Conservation (phyloP, 35 echinoderm and acorn worm genomes). For the Holothuria glaberrima region DNA sequence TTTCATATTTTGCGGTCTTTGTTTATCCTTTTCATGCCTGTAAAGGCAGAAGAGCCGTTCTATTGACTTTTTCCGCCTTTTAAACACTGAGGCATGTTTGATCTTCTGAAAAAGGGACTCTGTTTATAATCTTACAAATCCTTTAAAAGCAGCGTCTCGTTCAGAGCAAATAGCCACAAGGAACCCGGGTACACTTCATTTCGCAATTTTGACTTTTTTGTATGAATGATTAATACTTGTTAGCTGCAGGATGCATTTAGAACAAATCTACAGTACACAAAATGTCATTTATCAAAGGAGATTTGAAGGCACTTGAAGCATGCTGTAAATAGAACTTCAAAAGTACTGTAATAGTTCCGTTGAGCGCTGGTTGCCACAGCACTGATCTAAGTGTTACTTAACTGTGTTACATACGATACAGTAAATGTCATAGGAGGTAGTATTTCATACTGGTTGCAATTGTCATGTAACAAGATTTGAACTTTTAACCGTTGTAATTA, state of each 20-base stretch:
- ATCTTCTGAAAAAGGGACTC: conserved; percentile 1
- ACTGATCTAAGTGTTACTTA: too few species aligned
- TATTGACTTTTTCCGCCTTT: too few species aligned
- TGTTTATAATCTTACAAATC: conserved; percentile 14
- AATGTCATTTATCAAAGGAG: background rate
- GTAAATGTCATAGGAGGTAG: too few species aligned
- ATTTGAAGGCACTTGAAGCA: background rate
- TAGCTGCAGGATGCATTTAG: background rate
- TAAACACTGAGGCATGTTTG: conserved; percentile 16
- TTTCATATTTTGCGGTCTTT: too few species aligned
- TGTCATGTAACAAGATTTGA: background rate
- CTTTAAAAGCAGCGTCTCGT: conserved; percentile 30
- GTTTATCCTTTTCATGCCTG: too few species aligned
- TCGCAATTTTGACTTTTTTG: background rate
- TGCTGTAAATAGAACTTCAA: background rate
- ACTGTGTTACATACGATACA: too few species aligned
- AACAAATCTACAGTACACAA: background rate
- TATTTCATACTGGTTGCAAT: too few species aligned
- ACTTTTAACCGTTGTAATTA: background rate
- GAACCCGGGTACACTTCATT: background rate
- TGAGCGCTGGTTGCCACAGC: too few species aligned
- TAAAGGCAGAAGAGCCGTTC: too few species aligned
- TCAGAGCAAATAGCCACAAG: conserved; percentile 36
- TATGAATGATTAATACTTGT: conserved; percentile 2
- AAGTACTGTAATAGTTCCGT: background rate